phyloP scores from a whole-genome alignment of 2,888 invertebrate species.

The Cheilosia grossa region DNA sequence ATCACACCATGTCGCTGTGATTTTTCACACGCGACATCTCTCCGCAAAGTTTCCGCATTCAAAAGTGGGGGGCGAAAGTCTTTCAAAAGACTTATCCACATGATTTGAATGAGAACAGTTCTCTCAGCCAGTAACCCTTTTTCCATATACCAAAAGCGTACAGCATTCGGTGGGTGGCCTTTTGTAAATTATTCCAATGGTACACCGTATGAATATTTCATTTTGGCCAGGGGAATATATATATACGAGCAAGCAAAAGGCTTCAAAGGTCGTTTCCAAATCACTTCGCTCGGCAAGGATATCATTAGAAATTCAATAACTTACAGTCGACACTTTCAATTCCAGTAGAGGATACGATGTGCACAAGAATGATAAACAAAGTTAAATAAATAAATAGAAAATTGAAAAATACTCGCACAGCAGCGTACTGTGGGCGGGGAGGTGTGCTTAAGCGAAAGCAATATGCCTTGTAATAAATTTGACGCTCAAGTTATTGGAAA shows the following conservation, averaged over 20 bases:
- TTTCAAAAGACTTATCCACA: slow-evolving; percentile 63
- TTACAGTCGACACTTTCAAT: slow-evolving; percentile 65
- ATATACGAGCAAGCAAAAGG: slow-evolving; percentile 15
- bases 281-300: slow-evolving; percentile 72
- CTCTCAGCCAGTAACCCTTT: slow-evolving; percentile 40
- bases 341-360: slow-evolving; percentile 7
- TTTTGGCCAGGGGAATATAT: slow-evolving; percentile 36
- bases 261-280: slow-evolving; percentile 61
- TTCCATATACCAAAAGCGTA: slow-evolving; percentile 24
- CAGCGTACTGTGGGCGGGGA: slow-evolving; percentile 5
- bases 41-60: slow-evolving; percentile 23
- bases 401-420: slow-evolving; percentile 60
- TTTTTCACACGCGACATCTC: slow-evolving; percentile 53
- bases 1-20: slow-evolving; percentile 8
- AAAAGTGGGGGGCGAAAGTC: not conserved
- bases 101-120: slow-evolving; percentile 68
- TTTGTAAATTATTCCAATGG: slow-evolving; percentile 64
- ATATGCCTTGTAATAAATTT: slow-evolving; percentile 49
- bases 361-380: slow-evolving; percentile 63
- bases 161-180: slow-evolving; percentile 39
- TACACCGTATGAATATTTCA: slow-evolving; percentile 73
- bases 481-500: slow-evolving; percentile 41
- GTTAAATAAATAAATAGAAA: slow-evolving; percentile 69
- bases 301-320: slow-evolving; percentile 75
- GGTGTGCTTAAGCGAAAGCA: not conserved